Percentiles rank a stretch among this genome's conserved stretches.
phyloP scores from a whole-genome alignment of 2,888 invertebrate species.

The Metacarcinus magister region DNA sequence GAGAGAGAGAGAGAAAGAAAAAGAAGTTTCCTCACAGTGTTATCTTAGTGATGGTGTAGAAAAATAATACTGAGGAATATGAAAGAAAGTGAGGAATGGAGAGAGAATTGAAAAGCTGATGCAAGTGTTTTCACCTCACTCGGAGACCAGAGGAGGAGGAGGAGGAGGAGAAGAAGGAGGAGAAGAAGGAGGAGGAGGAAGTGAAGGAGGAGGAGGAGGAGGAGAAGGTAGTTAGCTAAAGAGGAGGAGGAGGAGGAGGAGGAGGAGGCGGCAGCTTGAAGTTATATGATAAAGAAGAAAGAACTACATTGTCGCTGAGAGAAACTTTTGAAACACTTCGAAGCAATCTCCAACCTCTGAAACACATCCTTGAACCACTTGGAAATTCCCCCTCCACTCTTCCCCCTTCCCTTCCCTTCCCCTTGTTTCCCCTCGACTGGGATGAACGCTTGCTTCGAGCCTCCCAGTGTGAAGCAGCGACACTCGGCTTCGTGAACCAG shows the following conservation, averaged over 20 bases:
- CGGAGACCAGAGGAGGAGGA: conserved; percentile 10
- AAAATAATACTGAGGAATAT: neutral
- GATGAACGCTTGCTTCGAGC: neutral
- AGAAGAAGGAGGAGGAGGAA: neutral
- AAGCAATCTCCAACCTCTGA: neutral
- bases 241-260: too few relatives aligned
- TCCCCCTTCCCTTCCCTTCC: neutral
- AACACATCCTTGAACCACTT: neutral
- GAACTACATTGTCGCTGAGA: neutral
- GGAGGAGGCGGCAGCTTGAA: neutral
- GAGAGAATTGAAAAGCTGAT: conserved; percentile 14
- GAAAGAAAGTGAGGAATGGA: conserved; percentile 8
- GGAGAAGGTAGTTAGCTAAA: neutral
- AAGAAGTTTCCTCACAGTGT: neutral
- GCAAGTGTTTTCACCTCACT: neutral
- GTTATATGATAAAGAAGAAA: neutral
- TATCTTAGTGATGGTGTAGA: neutral
- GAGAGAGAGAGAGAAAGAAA: neutral
- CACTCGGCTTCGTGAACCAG: neutral
- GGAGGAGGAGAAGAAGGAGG: neutral
- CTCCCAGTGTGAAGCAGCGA: neutral
- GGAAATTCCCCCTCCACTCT: neutral
- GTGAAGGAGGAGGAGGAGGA: neutral
- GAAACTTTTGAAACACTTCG: neutral
- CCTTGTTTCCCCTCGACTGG: neutral